These are phyloP conservation scores for Eclectus roratus DNA, from an alignment of 2,113 vertebrate genomes.

Conservation along the genomic window DNA sequence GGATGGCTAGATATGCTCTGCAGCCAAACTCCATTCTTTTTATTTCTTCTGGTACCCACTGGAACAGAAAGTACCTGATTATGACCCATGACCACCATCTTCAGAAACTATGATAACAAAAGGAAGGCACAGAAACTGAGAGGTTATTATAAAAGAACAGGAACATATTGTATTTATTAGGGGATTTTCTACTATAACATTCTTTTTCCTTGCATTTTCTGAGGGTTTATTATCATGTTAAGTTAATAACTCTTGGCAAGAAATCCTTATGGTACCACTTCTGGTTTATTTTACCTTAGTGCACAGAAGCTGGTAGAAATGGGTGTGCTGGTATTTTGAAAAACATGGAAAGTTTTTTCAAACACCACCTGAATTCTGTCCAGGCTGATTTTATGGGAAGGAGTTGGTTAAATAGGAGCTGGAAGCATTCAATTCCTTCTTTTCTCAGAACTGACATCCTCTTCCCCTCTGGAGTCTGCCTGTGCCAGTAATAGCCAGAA, in stretches of 20 bases:
- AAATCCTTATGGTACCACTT: background rate
- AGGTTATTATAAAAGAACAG: background rate
- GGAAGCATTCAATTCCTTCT: background rate
- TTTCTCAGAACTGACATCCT: background rate
- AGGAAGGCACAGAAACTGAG: background rate
- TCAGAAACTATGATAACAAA: background rate
- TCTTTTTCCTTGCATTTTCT: constrained; percentile 3
- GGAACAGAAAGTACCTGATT: background rate
- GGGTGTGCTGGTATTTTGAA: background rate
- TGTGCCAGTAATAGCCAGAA: constrained; percentile 36
- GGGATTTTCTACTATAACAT: background rate
- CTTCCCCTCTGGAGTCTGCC: background rate
- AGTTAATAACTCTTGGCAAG: background rate
- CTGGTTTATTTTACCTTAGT: background rate
- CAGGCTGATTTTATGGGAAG: background rate
- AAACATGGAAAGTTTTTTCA: background rate
- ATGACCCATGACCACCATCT: background rate
- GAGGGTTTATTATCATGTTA: background rate
- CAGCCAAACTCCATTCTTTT: background rate
- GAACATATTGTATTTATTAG: background rate
- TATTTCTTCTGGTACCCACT: constrained; percentile 9
- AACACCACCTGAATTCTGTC: background rate
- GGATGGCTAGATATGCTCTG: background rate
- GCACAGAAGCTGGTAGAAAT: background rate
- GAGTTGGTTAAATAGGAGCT: background rate